Evolutionary conservation across 2,113 vertebrate genomes (phyloP).

Genomic region (Brachyhypopomus occidentalis): DNA sequence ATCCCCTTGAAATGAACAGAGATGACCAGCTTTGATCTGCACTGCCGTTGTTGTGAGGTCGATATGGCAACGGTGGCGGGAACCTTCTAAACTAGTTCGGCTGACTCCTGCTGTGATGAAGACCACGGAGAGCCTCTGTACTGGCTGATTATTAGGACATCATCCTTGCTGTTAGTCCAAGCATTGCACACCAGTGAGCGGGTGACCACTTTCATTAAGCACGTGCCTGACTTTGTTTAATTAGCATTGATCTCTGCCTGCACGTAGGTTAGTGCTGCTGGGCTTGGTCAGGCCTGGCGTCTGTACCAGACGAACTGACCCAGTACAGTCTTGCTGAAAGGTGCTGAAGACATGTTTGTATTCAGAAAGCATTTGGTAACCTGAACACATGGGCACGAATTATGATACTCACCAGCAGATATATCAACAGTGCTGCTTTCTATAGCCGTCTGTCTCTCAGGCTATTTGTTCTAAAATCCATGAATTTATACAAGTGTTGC

Average conservation of each 20-base stretch:
- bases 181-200: conserved; percentile 41
- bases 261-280: conserved; percentile 59
- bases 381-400: not conserved
- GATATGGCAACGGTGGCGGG: not conserved
- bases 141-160: not conserved
- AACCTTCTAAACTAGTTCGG: conserved; percentile 6
- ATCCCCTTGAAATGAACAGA: not conserved
- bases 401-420: not conserved
- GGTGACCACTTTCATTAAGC: conserved; percentile 69
- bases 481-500: not conserved
- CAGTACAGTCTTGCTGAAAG: conserved; percentile 3
- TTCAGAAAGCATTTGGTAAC: not conserved
- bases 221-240: conserved; percentile 69
- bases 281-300: conserved; percentile 15
- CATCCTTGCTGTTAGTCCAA: conserved; percentile 36
- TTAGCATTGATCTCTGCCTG: conserved; percentile 67
- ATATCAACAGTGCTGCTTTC: no score
- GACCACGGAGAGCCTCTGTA: not conserved
- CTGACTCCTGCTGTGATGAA: not conserved
- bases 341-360: not conserved
- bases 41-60: not conserved
- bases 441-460: not conserved
- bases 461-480: not conserved
- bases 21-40: not conserved
- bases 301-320: conserved; percentile 5